Percentiles rank a stretch among this genome's conserved stretches.
phyloP scores from a whole-genome alignment of 2,888 invertebrate genomes.

The Lysandra coridon region DNA sequence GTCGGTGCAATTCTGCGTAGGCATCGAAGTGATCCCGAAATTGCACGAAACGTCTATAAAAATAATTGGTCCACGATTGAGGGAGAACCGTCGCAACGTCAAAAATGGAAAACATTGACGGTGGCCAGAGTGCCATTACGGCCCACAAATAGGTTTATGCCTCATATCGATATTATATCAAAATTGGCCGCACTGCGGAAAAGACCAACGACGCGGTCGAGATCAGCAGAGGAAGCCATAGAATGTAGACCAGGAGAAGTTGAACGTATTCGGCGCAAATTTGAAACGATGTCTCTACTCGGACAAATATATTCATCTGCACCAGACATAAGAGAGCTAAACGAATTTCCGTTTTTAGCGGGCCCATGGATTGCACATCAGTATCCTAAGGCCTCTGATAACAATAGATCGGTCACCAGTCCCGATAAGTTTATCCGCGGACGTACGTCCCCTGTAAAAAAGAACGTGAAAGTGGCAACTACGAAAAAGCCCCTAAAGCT shows the following conservation, averaged over 20 bases:
- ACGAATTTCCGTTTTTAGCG: slow-evolving; percentile 88
- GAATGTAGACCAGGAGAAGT: slow-evolving; percentile 85
- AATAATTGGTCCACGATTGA: slow-evolving; percentile 74
- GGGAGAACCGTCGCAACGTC: slow-evolving; percentile 54
- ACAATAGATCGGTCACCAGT: slow-evolving; percentile 82
- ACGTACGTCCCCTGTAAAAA: slow-evolving; percentile 63
- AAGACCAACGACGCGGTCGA: slow-evolving; percentile 69
- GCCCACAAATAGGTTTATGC: slow-evolving; percentile 88
- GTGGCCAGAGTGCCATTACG: slow-evolving; percentile 83
- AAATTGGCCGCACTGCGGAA: slow-evolving; percentile 86
- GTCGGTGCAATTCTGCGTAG: slow-evolving; percentile 77
- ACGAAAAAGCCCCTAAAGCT: slow-evolving; percentile 68
- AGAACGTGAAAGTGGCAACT: slow-evolving; percentile 63
- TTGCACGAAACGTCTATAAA: slow-evolving; percentile 81
- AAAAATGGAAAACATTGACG: slow-evolving; percentile 72
- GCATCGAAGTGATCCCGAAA: slow-evolving; percentile 90
- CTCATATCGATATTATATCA: slow-evolving; percentile 94
- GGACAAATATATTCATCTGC: slow-evolving; percentile 91
- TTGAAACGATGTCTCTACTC: slow-evolving; percentile 85
- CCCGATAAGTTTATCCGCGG: slow-evolving; percentile 56
- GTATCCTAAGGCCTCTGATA: slow-evolving; percentile 85
- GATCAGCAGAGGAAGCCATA: slow-evolving; percentile 72
- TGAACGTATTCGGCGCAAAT: slow-evolving; percentile 85
- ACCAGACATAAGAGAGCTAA: slow-evolving; percentile 87
- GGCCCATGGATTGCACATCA: slow-evolving; percentile 91